These are phyloP conservation scores for Drosophila mayaguana DNA, from an alignment of 2,888 invertebrate genomes.

Conservation along the genomic window DNA sequence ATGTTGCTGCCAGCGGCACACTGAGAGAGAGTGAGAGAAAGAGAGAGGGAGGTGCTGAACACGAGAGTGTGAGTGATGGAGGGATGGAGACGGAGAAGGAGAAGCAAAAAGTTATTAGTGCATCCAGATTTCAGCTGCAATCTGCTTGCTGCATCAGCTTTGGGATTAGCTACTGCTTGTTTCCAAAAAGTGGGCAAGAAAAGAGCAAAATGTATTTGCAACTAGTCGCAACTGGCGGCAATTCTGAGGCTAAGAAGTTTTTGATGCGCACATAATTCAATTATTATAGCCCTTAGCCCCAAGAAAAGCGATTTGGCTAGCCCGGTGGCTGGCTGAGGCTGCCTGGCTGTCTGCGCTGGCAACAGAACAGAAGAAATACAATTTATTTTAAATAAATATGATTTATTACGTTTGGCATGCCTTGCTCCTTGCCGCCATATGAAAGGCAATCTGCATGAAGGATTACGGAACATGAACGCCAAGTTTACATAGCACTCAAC, in stretches of 20 bases:
- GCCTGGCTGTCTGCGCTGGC: conserved; percentile 1
- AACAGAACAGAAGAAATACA: conserved; percentile 48
- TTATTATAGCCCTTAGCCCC: conserved; percentile 63
- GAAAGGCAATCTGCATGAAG: conserved; percentile 64
- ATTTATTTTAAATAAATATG: conserved; percentile 80
- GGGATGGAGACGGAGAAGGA: neutral
- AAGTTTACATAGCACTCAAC: conserved; percentile 69
- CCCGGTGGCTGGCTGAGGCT: conserved; percentile 9
- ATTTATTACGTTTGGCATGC: conserved; percentile 74
- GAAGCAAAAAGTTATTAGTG: conserved; percentile 25
- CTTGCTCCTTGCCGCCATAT: conserved; percentile 14
- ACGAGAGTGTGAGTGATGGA: neutral
- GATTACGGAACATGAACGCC: conserved; percentile 58
- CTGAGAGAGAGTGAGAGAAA: neutral
- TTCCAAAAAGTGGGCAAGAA: conserved; percentile 28
- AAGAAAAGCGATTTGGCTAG: conserved; percentile 45
- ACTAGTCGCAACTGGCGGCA: conserved; percentile 18
- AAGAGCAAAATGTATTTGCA: conserved; percentile 39
- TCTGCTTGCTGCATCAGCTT: conserved; percentile 34
- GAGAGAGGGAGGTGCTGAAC: neutral
- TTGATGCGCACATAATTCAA: conserved; percentile 70
- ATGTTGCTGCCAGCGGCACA: conserved; percentile 55
- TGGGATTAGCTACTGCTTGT: conserved; percentile 23
- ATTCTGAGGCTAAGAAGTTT: conserved; percentile 24
- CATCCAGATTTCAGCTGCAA: conserved; percentile 38